These are phyloP conservation scores for Copsychus sechellarum DNA, from an alignment of 2,113 vertebrate species.

Conservation along the genomic window DNA sequence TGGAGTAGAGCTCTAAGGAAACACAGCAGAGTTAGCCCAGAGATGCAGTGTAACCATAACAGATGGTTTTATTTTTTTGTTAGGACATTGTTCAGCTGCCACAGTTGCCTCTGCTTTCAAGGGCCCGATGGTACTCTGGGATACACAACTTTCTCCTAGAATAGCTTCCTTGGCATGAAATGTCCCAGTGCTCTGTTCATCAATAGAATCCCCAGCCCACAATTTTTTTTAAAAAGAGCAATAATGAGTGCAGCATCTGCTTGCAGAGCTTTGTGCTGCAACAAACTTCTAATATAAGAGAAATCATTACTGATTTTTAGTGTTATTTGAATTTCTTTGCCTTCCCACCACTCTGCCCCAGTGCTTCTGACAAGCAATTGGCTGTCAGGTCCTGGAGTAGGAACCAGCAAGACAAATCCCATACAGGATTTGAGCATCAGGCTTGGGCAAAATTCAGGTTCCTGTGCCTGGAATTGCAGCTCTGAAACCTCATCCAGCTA, in stretches of 20 bases:
- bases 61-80: background rate
- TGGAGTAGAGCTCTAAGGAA: background rate
- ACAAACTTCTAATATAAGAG: background rate
- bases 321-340: background rate
- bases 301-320: conserved; percentile 31
- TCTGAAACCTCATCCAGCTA: background rate
- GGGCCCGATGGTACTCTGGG: background rate
- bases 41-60: background rate
- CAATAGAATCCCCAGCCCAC: background rate
- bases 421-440: background rate
- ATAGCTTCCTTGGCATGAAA: background rate
- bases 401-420: background rate
- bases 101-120: background rate
- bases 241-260: background rate
- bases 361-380: conserved; percentile 8
- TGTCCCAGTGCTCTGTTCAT: background rate
- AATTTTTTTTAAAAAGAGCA: background rate
- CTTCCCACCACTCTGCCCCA: background rate
- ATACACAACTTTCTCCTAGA: background rate
- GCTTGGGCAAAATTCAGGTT: background rate
- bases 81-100: background rate
- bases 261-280: background rate
- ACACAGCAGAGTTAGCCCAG: background rate
- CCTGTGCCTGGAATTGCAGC: background rate
- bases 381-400: background rate